A percentile compares a stretch with the other conserved stretches of the same genome.
Conservation (phyloP, 2,797 vertebrate genomes). For the Spheniscus humboldti region DNA sequence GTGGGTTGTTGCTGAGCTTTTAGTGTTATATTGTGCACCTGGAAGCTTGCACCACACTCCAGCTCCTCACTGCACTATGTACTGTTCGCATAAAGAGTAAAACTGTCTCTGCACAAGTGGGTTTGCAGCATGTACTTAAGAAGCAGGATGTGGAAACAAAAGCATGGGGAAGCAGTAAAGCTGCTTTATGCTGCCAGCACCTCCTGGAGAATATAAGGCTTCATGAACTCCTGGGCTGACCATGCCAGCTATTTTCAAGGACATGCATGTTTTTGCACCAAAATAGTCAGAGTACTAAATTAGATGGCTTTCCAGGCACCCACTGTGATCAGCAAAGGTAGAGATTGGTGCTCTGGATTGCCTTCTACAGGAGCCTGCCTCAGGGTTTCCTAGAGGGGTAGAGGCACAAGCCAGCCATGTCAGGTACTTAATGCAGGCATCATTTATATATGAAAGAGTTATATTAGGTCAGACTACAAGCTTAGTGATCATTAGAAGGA, state of each 20-base stretch:
- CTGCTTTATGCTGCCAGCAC: neutral
- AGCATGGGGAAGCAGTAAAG: neutral
- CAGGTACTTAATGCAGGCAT: neutral
- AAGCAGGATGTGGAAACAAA: neutral
- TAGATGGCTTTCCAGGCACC: neutral
- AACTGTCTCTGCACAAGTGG: neutral
- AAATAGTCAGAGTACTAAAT: neutral
- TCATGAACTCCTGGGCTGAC: neutral
- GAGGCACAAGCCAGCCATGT: neutral
- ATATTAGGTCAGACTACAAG: neutral
- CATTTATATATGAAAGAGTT: neutral
- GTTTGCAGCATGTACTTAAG: neutral
- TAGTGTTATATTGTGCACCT: neutral
- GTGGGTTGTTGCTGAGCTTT: neutral
- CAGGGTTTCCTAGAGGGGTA: neutral
- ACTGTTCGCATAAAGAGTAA: neutral
- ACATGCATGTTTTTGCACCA: rapidly evolving
- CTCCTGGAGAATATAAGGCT: neutral
- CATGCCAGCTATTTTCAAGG: neutral
- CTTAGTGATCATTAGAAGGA: neutral
- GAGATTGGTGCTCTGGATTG: neutral
- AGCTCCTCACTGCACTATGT: neutral
- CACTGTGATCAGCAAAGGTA: neutral
- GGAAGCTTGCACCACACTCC: neutral
- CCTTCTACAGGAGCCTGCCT: neutral